These are phyloP conservation scores for Pantherophis vulpinus DNA, from an alignment of 2,797 vertebrate species.

Conservation along the genomic window DNA sequence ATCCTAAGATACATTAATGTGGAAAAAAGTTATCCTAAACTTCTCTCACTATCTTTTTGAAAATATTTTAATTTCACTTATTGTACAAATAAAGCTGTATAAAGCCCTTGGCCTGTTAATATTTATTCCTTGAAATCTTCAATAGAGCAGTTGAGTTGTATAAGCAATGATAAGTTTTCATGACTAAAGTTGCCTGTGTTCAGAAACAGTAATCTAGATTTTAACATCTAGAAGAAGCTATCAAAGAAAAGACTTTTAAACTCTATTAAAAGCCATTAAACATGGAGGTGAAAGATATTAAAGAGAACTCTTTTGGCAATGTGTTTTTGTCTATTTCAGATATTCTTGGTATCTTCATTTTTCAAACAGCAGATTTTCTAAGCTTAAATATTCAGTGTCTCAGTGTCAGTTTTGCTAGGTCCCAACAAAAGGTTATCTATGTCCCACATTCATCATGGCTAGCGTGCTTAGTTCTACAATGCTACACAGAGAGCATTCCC, in stretches of 20 bases:
- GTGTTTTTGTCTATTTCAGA: background rate
- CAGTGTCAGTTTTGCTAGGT: background rate
- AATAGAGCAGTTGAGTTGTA: background rate
- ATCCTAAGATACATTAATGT: background rate
- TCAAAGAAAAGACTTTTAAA: background rate
- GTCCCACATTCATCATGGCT: background rate
- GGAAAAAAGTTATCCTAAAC: background rate
- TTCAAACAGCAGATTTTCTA: background rate
- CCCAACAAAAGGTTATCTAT: background rate
- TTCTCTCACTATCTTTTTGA: background rate
- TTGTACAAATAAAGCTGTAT: background rate
- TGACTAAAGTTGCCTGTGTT: background rate
- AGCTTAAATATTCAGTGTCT: background rate
- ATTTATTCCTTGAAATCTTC: background rate
- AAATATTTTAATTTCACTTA: background rate
- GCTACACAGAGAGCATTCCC: background rate
- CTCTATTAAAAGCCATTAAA: background rate
- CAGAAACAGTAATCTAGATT: background rate
- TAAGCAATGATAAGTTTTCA: background rate
- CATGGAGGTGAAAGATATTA: background rate
- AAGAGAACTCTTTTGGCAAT: background rate
- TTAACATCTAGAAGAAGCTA: background rate
- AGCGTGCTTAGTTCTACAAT: background rate
- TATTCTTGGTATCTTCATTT: background rate
- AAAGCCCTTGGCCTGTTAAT: background rate